These are phyloP conservation scores for Chascanopsetta lugubris DNA, from an alignment of 2,113 vertebrate genomes.

Conservation along the genomic window DNA sequence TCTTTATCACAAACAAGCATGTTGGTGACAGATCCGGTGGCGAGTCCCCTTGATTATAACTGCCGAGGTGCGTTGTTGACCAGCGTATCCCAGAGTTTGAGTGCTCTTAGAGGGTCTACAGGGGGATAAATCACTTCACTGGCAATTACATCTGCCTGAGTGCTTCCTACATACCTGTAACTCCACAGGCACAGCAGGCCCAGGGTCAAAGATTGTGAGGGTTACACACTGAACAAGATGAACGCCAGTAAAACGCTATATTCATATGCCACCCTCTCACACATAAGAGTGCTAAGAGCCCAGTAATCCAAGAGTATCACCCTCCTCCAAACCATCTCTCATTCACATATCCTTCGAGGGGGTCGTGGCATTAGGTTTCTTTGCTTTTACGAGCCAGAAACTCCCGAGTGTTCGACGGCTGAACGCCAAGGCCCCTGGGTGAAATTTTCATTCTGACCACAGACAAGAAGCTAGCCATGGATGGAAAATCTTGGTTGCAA, in stretches of 20 bases:
- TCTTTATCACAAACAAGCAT: constrained; percentile 40
- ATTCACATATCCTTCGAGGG: constrained; percentile 9
- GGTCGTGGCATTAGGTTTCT: neutral
- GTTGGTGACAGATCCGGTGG: constrained; percentile 1
- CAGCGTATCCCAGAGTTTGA: constrained; percentile 35
- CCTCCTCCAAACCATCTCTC: constrained; percentile 28
- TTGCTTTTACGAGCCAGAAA: constrained; percentile 15
- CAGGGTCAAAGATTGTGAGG: constrained; percentile 44
- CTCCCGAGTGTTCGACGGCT: constrained; percentile 1
- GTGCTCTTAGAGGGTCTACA: constrained; percentile 43
- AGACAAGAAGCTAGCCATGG: constrained; percentile 29
- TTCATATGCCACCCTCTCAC: constrained; percentile 26
- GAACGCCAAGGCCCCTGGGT: constrained; percentile 3
- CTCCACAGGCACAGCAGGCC: constrained; percentile 40
- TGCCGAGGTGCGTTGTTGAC: constrained; percentile 34
- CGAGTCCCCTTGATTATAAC: constrained; percentile 32
- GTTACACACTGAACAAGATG: constrained; percentile 54
- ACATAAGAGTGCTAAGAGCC: constrained; percentile 35
- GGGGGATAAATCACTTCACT: constrained; percentile 67
- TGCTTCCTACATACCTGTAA: constrained; percentile 54
- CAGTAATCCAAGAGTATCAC: constrained; percentile 22
- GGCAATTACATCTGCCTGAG: constrained; percentile 56
- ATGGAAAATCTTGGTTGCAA: constrained; percentile 22
- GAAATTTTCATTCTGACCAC: constrained; percentile 25
- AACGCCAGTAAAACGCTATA: constrained; percentile 35